Percentiles rank a stretch among this genome's conserved stretches.
These are phyloP conservation scores for Cheilosia soror DNA, from an alignment of 2,888 invertebrate species.

Conservation along the genomic window DNA sequence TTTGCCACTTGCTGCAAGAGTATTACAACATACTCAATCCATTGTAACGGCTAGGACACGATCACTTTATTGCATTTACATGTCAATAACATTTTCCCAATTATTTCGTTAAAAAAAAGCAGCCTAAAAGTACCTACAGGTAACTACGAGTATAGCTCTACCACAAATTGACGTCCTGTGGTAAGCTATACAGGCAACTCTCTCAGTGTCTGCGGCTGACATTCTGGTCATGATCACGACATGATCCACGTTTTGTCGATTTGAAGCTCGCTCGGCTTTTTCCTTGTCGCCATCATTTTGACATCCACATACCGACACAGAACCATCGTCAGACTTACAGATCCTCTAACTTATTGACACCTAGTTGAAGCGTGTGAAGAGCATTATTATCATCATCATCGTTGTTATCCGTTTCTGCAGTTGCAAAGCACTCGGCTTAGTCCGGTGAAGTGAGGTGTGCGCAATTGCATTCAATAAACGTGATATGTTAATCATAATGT, in stretches of 20 bases:
- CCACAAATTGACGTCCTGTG: constrained; percentile 49
- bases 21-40: not conserved
- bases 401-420: not conserved
- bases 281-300: constrained; percentile 64
- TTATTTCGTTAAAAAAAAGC: constrained; percentile 51
- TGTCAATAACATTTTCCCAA: constrained; percentile 71
- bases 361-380: constrained; percentile 75
- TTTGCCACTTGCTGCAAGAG: constrained; percentile 18
- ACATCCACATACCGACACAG: constrained; percentile 23
- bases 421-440: not conserved
- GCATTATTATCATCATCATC: constrained; percentile 65
- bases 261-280: constrained; percentile 55
- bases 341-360: constrained; percentile 71
- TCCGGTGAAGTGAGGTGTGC: constrained; percentile 4
- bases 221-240: constrained; percentile 63
- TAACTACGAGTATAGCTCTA: not conserved
- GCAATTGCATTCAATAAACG: constrained; percentile 77
- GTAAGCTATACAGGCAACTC: constrained; percentile 30
- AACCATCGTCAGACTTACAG: constrained; percentile 23
- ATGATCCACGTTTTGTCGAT: constrained; percentile 72
- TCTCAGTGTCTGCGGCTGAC: constrained; percentile 4
- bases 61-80: constrained; percentile 69
- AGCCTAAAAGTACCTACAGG: constrained; percentile 2
- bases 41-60: constrained; percentile 58
- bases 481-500: constrained; percentile 83